A percentile compares a stretch with the other conserved stretches of the same genome.
Evolutionary conservation across 2,888 invertebrate genomes (phyloP).

Genomic region (Tenthredo mesomela): DNA sequence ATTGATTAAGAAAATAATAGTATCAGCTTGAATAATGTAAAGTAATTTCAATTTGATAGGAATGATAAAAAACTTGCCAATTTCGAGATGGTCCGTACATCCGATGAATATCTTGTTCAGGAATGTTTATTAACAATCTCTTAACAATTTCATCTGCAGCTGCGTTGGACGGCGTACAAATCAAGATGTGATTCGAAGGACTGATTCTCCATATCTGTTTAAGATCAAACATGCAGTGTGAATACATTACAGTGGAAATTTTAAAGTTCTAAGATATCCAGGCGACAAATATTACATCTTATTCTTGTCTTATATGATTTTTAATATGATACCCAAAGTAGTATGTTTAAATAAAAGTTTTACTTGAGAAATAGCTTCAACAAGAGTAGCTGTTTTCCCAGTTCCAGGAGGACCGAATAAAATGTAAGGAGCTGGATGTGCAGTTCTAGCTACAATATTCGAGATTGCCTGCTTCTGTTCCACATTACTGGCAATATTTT

Average conservation of each 20-base stretch:
- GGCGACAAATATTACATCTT: conserved; percentile 47
- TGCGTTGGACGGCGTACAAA: conserved; percentile 86
- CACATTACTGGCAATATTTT: conserved; percentile 79
- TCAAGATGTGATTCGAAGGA: conserved; percentile 80
- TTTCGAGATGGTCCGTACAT: conserved; percentile 70
- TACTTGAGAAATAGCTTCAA: conserved; percentile 86
- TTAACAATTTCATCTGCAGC: conserved; percentile 85
- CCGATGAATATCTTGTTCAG: conserved; percentile 76
- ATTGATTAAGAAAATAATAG: neutral
- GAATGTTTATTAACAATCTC: conserved; percentile 75
- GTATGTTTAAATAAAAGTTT: neutral
- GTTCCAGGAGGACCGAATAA: conserved; percentile 94
- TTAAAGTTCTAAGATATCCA: neutral
- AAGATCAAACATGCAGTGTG: conserved; percentile 45
- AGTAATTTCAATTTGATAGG: neutral
- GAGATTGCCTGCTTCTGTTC: conserved; percentile 85
- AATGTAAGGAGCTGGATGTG: conserved; percentile 86
- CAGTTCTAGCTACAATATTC: conserved; percentile 83
- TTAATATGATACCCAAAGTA: neutral
- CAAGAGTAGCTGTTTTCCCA: conserved; percentile 87
- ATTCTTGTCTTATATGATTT: conserved; percentile 10
- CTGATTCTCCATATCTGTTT: conserved; percentile 69
- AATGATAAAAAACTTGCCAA: conserved; percentile 58
- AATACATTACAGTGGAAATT: neutral
- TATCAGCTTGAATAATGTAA: neutral